Base-by-base conservation (phyloP, 2,113 vertebrate species). In the Stegostoma tigrinum region DNA sequence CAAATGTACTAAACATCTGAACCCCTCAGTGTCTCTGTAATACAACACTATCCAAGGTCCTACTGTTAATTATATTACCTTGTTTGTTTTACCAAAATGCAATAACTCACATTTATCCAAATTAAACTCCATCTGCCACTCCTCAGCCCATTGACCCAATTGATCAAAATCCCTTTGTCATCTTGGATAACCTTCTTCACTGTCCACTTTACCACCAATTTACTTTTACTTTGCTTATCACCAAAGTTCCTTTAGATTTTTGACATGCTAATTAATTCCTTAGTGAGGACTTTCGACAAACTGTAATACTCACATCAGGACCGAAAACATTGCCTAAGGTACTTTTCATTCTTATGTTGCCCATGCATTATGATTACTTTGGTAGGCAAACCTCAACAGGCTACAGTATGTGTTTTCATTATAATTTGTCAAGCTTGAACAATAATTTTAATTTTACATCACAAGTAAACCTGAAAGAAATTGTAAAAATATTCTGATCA, bases 151-250 rank as follows among this genome's bases (percentile, higher is more conserved):
- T 61, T 61, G 12, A 12, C 55, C 55, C 55, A 61, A 61, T 61
- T 61, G 55, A 61, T 61, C 55, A 61, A 61, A 12, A 61, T 61
- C 12, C 12, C 55, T 61, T 61, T 61, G 55, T 61, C 7, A 61
- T 61, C 55, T 61, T 61, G 55, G 55, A 61, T 61, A 61, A 61
- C 55, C 55, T 61, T 61, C 55, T 61, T 61, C 55, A 61, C 55
- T 61, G 55, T 61, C 55, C 55, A 61, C 55, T 61, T 7, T 61
- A 61, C 7, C 6, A 61, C 55, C 55, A 61, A 61, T 10, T 61
- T 61, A 94, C 45, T 94, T 95, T 95, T 70, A 72, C 34, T 95
- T 95, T 95, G 94, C 67, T 52, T 72, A 24, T 72, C 67, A 30
- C 72, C 68, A 10, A 5, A 34, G 72, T 95, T 52, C 5, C 27